Conservation (phyloP, 2,888 invertebrate species). For the Drosophila tripunctata region DNA sequence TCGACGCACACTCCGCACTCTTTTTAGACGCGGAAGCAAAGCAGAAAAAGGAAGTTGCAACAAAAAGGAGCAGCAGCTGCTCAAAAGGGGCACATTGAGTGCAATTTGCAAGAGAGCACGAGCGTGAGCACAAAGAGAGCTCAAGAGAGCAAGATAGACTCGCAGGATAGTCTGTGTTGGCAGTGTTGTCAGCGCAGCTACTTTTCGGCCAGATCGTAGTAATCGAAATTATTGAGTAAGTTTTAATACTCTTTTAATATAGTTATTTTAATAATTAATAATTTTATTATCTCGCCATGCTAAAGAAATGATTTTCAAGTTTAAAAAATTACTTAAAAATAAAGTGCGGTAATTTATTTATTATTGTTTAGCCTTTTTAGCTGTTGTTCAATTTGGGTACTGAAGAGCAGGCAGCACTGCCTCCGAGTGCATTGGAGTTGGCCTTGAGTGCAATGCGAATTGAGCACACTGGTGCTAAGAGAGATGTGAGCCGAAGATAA, state of each 20-base stretch:
- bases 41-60: constrained; percentile 57
- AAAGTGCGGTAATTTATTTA: too few species aligned
- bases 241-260: too few species aligned
- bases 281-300: too few species aligned
- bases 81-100: not conserved
- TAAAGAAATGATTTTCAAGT: too few species aligned
- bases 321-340: too few species aligned
- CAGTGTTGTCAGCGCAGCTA: not conserved
- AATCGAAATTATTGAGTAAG: too few species aligned
- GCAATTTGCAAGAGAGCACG: constrained; percentile 11
- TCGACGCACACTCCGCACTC: constrained; percentile 7
- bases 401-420: not conserved
- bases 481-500: not conserved
- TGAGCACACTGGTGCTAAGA: constrained; percentile 13
- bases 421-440: not conserved
- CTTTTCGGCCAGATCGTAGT: not conserved
- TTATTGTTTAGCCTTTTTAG: too few species aligned
- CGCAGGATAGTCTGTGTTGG: not conserved
- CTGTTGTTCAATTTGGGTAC: not conserved
- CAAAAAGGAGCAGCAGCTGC: constrained; percentile 49
- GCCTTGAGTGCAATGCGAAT: constrained; percentile 8
- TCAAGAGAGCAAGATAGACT: not conserved
- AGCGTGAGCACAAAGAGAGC: not conserved
- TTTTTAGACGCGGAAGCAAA: constrained; percentile 56
- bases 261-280: too few species aligned